These are phyloP conservation scores for Pseudolaguvia tuberculata DNA, from an alignment of 2,113 vertebrate species.

Conservation along the genomic window DNA sequence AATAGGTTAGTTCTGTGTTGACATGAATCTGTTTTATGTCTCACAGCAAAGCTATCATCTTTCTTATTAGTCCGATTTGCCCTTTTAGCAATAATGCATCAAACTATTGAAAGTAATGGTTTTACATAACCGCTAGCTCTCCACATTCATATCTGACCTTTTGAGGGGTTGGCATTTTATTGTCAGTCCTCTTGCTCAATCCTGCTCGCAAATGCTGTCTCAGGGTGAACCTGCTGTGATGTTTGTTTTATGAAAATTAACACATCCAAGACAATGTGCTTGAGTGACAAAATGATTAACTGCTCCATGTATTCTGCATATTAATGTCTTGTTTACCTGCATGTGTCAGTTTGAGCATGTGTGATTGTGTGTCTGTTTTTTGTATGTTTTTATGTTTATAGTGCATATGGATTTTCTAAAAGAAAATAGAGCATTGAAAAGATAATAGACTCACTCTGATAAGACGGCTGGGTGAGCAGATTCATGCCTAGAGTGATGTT, in stretches of 20 bases:
- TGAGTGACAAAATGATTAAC: conserved; percentile 53
- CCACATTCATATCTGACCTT: conserved; percentile 42
- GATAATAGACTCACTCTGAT: conserved; percentile 48
- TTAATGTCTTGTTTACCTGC: conserved; percentile 43
- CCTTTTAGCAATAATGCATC: conserved; percentile 46
- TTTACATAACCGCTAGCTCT: conserved; percentile 38
- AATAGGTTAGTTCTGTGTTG: conserved; percentile 6
- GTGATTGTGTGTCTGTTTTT: conserved; percentile 37
- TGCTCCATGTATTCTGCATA: conserved; percentile 20
- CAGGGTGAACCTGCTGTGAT: conserved; percentile 37
- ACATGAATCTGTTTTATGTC: conserved; percentile 37
- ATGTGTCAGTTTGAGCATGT: conserved; percentile 20
- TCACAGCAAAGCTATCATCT: conserved; percentile 31
- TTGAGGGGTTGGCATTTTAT: conserved; percentile 42
- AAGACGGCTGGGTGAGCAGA: conserved; percentile 38
- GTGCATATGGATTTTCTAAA: neutral
- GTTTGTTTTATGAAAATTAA: conserved; percentile 48
- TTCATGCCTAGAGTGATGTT: conserved; percentile 32
- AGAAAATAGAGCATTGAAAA: conserved; percentile 10
- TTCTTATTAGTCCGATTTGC: conserved; percentile 38
- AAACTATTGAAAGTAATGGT: conserved; percentile 38
- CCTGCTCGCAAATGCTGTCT: conserved; percentile 23
- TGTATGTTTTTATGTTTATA: neutral
- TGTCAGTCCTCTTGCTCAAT: conserved; percentile 33
- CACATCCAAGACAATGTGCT: conserved; percentile 38